These are phyloP conservation scores for Babyrousa celebensis DNA, from an alignment of 2,797 vertebrate genomes.

Conservation along the genomic window DNA sequence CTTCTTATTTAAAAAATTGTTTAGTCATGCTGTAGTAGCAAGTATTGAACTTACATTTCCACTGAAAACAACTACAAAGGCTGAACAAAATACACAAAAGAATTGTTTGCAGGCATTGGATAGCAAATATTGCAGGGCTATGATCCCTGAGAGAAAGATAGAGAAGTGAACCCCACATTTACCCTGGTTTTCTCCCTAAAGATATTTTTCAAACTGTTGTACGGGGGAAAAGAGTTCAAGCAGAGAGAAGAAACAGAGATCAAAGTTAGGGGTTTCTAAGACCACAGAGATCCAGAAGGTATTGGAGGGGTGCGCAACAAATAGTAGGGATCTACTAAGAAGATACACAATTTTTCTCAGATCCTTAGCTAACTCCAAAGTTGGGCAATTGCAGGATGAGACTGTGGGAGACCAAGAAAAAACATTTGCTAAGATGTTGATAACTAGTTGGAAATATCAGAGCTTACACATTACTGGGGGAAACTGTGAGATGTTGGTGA, in stretches of 20 bases:
- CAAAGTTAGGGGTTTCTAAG: neutral
- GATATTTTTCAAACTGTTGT: neutral
- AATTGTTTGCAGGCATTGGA: neutral
- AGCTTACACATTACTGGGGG: neutral
- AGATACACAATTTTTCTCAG: neutral
- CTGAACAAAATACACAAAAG: neutral
- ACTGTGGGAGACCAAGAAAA: neutral
- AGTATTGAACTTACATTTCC: neutral
- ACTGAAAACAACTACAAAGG: neutral
- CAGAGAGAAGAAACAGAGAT: neutral
- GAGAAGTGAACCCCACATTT: neutral
- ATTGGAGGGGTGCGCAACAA: neutral
- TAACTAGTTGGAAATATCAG: neutral
- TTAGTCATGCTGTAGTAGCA: neutral
- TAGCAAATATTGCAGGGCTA: neutral
- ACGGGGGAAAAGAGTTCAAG: neutral
- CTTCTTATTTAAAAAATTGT: neutral
- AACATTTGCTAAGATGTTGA: neutral
- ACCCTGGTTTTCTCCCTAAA: conserved; percentile 14
- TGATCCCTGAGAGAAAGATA: neutral
- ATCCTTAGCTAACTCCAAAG: neutral
- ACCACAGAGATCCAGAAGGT: neutral
- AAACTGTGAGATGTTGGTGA: neutral
- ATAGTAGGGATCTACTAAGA: neutral
- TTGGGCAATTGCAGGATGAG: neutral